phyloP scores from a whole-genome alignment of 92 coral and sea anemone species.

The Umimayanthus chanpuru region DNA sequence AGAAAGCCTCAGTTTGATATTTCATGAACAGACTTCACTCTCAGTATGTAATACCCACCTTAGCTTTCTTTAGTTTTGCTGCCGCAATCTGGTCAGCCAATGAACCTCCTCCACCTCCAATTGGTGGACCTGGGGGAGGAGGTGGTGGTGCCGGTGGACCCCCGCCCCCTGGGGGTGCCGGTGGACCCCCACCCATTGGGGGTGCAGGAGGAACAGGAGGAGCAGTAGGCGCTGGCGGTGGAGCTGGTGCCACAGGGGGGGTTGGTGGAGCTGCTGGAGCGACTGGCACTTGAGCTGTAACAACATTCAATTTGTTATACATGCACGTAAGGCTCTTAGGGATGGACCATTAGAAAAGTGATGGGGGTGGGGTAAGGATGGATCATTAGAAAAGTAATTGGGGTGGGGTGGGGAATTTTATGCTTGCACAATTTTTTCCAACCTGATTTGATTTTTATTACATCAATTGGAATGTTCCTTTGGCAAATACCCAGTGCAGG shows the following conservation, averaged over 20 bases:
- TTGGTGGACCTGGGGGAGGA: slow-evolving; percentile 75
- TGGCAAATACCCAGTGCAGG: too few relatives aligned
- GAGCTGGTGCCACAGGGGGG: slow-evolving; percentile 55
- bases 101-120: slow-evolving; percentile 85
- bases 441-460: too few relatives aligned
- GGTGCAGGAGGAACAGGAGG: slow-evolving; percentile 58
- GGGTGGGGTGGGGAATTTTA: too few relatives aligned
- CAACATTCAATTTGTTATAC: too few relatives aligned
- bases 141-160: slow-evolving; percentile 80
- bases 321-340: too few relatives aligned
- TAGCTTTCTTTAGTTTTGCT: slow-evolving; percentile 92
- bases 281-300: slow-evolving; percentile 28
- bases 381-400: too few relatives aligned
- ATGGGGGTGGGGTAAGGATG: too few relatives aligned
- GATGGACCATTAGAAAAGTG: too few relatives aligned
- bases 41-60: slow-evolving; percentile 41
- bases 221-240: slow-evolving; percentile 60
- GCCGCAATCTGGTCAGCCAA: slow-evolving; percentile 99
- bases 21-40: too few relatives aligned
- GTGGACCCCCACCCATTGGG: slow-evolving; percentile 66
- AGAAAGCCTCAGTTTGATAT: too few relatives aligned
- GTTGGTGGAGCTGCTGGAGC: slow-evolving; percentile 60
- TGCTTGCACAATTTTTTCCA: too few relatives aligned
- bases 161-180: slow-evolving; percentile 71
- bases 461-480: too few relatives aligned